These are phyloP conservation scores for Hipposideros armiger DNA, from an alignment of 2,113 vertebrate genomes.

Conservation along the genomic window DNA sequence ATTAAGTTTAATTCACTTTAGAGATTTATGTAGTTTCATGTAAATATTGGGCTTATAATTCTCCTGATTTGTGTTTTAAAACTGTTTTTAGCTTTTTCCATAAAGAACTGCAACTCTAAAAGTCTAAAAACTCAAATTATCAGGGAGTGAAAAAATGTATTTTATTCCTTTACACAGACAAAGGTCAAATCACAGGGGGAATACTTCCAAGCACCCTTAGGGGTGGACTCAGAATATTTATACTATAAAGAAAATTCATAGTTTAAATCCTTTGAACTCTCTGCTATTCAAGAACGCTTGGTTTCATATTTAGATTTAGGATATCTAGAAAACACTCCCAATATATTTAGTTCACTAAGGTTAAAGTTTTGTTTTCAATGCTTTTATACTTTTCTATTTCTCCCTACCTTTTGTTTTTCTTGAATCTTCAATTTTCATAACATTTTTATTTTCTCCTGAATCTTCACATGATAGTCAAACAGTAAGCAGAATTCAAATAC, in stretches of 20 bases:
- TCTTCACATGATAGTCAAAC: constrained; percentile 22
- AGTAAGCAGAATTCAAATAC: background rate
- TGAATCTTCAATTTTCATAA: constrained; percentile 36
- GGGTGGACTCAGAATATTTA: background rate
- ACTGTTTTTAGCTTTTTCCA: background rate
- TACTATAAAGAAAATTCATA: background rate
- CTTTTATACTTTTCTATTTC: background rate
- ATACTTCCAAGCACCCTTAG: background rate
- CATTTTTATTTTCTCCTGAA: constrained; percentile 3
- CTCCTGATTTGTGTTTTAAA: constrained; percentile 20
- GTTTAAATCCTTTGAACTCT: constrained; percentile 3
- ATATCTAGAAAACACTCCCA: constrained; percentile 7
- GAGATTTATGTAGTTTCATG: constrained; percentile 20
- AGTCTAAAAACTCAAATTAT: background rate
- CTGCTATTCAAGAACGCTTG: constrained; percentile 28
- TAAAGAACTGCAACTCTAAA: background rate
- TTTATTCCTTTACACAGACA: background rate
- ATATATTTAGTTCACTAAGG: constrained; percentile 36
- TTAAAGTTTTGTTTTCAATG: constrained; percentile 27
- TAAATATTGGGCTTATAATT: background rate
- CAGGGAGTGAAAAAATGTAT: background rate
- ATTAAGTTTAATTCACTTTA: background rate
- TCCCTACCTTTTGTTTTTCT: background rate
- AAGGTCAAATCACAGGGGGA: constrained; percentile 6
- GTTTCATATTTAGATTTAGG: constrained; percentile 33